Percentiles rank a stretch among this genome's conserved stretches.
These are phyloP conservation scores for Folsomia manolachei DNA, from an alignment of 2,888 invertebrate genomes.

Conservation along the genomic window DNA sequence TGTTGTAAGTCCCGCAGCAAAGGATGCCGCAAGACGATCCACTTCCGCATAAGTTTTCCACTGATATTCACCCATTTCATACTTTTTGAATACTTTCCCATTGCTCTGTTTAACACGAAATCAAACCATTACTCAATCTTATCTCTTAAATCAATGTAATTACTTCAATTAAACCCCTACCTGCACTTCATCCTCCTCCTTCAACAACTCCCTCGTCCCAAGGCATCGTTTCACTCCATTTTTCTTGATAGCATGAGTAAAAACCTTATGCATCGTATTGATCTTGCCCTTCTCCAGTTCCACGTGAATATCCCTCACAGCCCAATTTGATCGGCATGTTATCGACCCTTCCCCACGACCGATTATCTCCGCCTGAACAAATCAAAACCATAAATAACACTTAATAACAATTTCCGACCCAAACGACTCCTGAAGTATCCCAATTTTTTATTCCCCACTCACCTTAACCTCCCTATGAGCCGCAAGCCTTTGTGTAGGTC, in stretches of 20 bases:
- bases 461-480: neutral
- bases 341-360: neutral
- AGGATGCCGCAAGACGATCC: slow-evolving; percentile 69
- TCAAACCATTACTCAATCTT: too few species aligned
- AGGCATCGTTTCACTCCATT: slow-evolving; percentile 74
- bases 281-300: slow-evolving; percentile 72
- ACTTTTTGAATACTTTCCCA: slow-evolving; percentile 89
- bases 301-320: slow-evolving; percentile 62
- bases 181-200: slow-evolving; percentile 91
- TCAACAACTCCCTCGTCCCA: slow-evolving; percentile 84
- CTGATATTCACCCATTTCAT: slow-evolving; percentile 70
- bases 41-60: slow-evolving; percentile 77
- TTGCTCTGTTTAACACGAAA: neutral
- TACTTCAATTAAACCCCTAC: too few species aligned
- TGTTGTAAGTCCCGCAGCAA: slow-evolving; percentile 80
- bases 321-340: neutral
- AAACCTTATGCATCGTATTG: slow-evolving; percentile 78
- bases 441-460: neutral
- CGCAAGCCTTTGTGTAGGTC: neutral
- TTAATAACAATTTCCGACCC: too few species aligned
- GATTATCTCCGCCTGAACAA: neutral
- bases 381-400: neutral
- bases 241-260: slow-evolving; percentile 71
- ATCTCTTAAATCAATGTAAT: too few species aligned
- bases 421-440: too few species aligned